These are phyloP conservation scores for Papilio elwesi DNA, from an alignment of 2,888 invertebrate genomes.

Conservation along the genomic window DNA sequence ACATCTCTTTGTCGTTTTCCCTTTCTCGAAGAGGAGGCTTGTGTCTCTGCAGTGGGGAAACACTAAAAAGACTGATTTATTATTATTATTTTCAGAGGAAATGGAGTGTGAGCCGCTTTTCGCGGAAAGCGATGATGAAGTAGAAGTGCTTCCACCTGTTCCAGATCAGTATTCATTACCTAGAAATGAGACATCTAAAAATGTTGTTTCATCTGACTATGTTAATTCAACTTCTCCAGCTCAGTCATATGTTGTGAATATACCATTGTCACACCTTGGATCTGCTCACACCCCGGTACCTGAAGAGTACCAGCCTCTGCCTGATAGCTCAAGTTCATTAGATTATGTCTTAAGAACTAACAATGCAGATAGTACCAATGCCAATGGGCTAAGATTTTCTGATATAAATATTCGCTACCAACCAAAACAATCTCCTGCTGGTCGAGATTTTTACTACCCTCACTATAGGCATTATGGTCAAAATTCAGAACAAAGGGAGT, in stretches of 20 bases:
- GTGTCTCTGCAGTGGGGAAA: too few species aligned
- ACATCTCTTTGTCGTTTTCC: too few species aligned
- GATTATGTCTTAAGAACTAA: conserved; percentile 61
- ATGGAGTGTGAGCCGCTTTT: conserved; percentile 87
- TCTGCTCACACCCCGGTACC: conserved; percentile 75
- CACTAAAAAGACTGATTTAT: too few species aligned
- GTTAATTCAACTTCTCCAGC: conserved; percentile 69
- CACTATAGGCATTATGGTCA: conserved; percentile 57
- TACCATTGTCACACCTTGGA: conserved; percentile 63
- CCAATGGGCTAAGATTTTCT: conserved; percentile 55
- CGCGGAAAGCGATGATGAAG: conserved; percentile 87
- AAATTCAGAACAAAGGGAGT: conserved; percentile 53
- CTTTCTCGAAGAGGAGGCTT: too few species aligned
- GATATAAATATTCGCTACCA: conserved; percentile 73
- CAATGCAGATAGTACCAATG: conserved; percentile 57
- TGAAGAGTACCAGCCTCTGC: conserved; percentile 78
- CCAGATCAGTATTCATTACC: conserved; percentile 54
- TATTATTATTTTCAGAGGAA: conserved; percentile 73
- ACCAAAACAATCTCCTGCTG: conserved; percentile 64
- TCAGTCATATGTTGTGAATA: conserved; percentile 64
- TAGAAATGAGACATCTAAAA: conserved; percentile 55
- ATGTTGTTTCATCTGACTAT: conserved; percentile 69
- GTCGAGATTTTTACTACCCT: conserved; percentile 64
- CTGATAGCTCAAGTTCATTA: conserved; percentile 74
- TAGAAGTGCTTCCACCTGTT: conserved; percentile 71